These are phyloP conservation scores for Salvelinus sp. DNA, from an alignment of 2,113 vertebrate genomes.

Conservation along the genomic window DNA sequence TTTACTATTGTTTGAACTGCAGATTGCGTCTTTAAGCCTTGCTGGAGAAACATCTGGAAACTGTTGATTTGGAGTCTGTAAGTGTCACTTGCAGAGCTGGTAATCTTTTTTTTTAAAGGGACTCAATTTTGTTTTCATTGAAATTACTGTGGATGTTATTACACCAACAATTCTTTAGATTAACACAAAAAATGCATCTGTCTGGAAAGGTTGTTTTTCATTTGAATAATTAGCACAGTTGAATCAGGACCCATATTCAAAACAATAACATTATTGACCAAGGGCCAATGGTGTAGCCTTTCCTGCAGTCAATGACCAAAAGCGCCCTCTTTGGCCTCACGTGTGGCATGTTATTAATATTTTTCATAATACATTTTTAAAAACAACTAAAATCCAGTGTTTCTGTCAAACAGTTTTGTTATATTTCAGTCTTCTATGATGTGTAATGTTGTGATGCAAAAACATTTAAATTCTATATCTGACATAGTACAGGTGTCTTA, in stretches of 20 bases:
- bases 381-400: no score
- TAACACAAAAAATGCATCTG: slow-evolving; percentile 1
- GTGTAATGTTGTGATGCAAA: no score
- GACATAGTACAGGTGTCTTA: no score
- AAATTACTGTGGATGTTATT: slow-evolving; percentile 8
- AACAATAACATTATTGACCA: neutral
- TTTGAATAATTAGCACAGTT: neutral
- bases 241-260: neutral
- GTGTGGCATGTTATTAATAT: no score
- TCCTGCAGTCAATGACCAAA: no score
- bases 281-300: neutral
- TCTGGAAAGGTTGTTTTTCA: slow-evolving; percentile 4
- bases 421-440: no score
- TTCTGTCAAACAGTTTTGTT: no score
- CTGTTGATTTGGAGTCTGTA: slow-evolving; percentile 20
- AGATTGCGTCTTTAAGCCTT: neutral
- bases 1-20: no score
- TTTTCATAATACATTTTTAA: no score
- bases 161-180: no score
- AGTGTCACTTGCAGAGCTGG: slow-evolving; percentile 19
- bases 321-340: no score
- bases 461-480: no score
- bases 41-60: slow-evolving; percentile 50
- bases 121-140: slow-evolving; percentile 19
- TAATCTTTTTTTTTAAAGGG: neutral